Evolutionary conservation across 2,797 vertebrate genomes (phyloP), one percentile per base, ranked within the genome.

Genomic region (Danio jaintianensis): DNA sequence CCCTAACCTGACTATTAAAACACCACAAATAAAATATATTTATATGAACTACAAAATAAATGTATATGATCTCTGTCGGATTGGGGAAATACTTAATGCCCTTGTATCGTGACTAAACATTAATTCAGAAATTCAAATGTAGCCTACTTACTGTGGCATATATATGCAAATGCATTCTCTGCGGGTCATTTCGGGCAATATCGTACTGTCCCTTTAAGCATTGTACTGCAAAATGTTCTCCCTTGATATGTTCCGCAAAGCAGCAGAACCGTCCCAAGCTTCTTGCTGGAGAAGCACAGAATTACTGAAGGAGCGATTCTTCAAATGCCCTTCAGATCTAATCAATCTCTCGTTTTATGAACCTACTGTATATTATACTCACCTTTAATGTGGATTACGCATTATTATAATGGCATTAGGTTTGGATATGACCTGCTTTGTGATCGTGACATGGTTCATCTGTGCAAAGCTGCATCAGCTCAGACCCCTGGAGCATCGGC

Each of bases 171-270:
- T 84, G 40, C 6, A 42, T 85, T 83, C 52, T 61, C 59, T 58
- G 63, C 63, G 70, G 85, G 82, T 85, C 69, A 84, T n/a, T 52
- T 45, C 15, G 81, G 82, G 82, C 80, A 67, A 90, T 86, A 38
- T 89, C 82, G 36, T 85, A 20, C 90, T 93, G 92, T 90, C 73
- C 90, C 94, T 94, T 94, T 92, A 91, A 92, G 89, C 89, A 92
- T 88, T 90, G 89, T 84, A 91, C 77, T 89, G 92, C 92, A 91
- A 87, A 91, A 84, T 90, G 87, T 89, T 88, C 92, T 93, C 88
- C 87, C 92, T 93, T 91, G 91, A 89, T 87, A 89, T 90, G 87
- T 92, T 92, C 94, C 88, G 93, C 94, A 93, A 89, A 90, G 89
- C 91, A 88, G 90, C 90, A 86, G 81, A 84, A 78, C 80, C 80